A percentile compares a stretch with the other conserved stretches of the same genome.
These are phyloP conservation scores for Spilarctia lutea DNA, from an alignment of 2,888 invertebrate species.

Conservation along the genomic window DNA sequence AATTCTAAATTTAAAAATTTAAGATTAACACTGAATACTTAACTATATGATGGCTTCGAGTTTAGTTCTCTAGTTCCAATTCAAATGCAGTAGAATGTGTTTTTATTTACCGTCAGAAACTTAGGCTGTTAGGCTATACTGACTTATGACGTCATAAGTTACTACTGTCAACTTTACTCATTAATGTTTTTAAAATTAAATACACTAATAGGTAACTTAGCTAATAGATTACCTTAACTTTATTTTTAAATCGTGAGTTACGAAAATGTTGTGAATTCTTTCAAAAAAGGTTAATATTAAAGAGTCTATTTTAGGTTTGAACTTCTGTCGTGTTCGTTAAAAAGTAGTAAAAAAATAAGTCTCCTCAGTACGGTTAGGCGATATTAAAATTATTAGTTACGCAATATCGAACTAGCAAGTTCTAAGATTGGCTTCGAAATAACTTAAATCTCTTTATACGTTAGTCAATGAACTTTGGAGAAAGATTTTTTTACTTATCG, in stretches of 20 bases:
- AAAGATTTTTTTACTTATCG: conserved; percentile 22
- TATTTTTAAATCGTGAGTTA: too few relatives aligned
- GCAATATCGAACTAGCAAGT: neutral
- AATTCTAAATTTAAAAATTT: neutral
- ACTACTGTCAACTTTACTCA: neutral
- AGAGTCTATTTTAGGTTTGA: neutral
- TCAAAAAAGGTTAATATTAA: neutral
- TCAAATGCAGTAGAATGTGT: neutral
- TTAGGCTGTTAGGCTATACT: neutral
- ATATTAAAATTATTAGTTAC: neutral
- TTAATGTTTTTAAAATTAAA: too few relatives aligned
- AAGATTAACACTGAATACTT: neutral
- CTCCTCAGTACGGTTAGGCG: neutral
- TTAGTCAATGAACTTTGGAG: conserved; percentile 46
- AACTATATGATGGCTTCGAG: neutral
- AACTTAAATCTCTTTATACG: neutral
- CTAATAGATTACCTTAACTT: too few relatives aligned
- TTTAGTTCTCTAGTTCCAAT: neutral
- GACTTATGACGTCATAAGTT: neutral
- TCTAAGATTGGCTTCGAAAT: neutral
- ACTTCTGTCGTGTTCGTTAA: neutral
- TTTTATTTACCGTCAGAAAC: neutral
- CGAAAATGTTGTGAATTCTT: too few relatives aligned
- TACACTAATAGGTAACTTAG: too few relatives aligned
- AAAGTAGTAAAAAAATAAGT: neutral